Conservation (phyloP, 2,113 vertebrate genomes). For the Rhineura floridana region DNA sequence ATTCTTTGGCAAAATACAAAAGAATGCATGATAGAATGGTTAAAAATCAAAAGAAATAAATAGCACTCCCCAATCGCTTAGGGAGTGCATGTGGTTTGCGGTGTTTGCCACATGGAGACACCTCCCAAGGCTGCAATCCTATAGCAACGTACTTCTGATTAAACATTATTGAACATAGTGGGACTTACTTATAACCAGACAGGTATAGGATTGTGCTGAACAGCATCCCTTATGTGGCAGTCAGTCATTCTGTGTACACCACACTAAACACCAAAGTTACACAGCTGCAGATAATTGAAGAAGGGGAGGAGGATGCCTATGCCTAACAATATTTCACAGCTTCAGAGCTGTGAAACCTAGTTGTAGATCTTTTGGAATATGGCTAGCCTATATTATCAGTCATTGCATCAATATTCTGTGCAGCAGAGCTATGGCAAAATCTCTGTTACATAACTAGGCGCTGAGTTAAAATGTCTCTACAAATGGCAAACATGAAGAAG, state of each 20-base stretch:
- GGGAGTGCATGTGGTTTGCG: background rate
- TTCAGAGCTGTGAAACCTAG: background rate
- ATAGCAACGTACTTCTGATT: no score
- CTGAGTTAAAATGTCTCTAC: background rate
- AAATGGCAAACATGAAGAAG: background rate
- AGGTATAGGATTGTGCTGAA: no score
- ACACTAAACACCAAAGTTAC: background rate
- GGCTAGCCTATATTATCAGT: background rate
- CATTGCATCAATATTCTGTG: background rate
- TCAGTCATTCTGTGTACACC: background rate
- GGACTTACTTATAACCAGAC: no score
- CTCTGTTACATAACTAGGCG: background rate
- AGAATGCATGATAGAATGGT: no score
- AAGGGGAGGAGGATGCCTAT: background rate
- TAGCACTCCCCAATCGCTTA: background rate
- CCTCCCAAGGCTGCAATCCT: background rate
- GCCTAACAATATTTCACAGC: background rate
- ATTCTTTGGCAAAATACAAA: no score
- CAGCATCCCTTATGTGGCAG: background rate
- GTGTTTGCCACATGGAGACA: background rate
- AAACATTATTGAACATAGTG: no score
- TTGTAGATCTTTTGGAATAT: background rate
- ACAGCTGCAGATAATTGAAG: background rate
- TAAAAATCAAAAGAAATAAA: background rate
- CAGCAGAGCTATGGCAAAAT: background rate